These are phyloP conservation scores for Phaethon lepturus DNA, from an alignment of 2,113 vertebrate species.

Conservation along the genomic window DNA sequence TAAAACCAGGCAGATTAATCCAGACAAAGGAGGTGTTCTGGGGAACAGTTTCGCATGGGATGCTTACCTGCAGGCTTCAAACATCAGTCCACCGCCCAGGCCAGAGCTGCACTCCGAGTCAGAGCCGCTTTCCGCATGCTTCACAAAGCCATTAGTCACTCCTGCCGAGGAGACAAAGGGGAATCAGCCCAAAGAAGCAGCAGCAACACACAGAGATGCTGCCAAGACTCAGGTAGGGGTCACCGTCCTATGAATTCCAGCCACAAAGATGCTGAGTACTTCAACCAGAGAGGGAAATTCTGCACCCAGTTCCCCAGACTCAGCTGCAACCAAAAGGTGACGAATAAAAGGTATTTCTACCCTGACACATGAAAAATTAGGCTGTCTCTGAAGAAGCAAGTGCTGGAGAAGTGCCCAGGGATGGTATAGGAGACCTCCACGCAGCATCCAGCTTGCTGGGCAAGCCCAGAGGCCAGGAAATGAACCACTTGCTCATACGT, in stretches of 20 bases:
- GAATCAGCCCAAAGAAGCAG: background rate
- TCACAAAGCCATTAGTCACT: slow-evolving; percentile 89
- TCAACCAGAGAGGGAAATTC: background rate
- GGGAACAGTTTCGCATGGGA: background rate
- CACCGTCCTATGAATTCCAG: background rate
- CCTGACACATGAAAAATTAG: background rate
- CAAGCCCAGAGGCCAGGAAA: background rate
- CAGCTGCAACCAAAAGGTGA: background rate
- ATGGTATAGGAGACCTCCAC: background rate
- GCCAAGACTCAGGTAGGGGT: background rate
- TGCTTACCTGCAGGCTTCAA: slow-evolving; percentile 87
- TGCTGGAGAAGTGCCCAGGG: background rate
- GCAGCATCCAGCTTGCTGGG: background rate
- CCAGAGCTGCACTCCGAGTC: slow-evolving; percentile 86
- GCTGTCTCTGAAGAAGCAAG: background rate
- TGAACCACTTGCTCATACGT: background rate
- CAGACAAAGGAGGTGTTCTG: background rate
- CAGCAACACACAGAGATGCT: background rate
- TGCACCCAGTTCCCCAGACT: background rate
- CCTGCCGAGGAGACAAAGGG: slow-evolving; percentile 72
- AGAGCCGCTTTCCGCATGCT: slow-evolving; percentile 81
- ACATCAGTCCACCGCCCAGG: slow-evolving; percentile 66
- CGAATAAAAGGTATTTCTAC: background rate
- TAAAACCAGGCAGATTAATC: background rate
- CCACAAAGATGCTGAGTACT: background rate